Percentiles rank a stretch among this genome's conserved stretches.
Conservation (phyloP, 2,797 vertebrate genomes). For the Hydrolagus colliei region DNA sequence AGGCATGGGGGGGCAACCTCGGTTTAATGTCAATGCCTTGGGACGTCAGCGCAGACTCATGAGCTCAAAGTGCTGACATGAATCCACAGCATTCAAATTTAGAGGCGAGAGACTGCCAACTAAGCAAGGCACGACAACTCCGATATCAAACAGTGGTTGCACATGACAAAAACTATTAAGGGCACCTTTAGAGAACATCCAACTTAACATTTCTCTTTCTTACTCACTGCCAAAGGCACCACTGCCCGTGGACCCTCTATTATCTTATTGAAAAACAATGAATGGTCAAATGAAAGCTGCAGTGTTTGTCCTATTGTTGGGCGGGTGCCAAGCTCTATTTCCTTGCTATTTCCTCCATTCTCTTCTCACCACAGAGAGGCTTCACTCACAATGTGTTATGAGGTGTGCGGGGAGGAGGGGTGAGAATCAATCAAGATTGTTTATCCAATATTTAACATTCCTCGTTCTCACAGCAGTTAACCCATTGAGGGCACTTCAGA, state of each 20-base stretch:
- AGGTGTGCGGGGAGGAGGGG: neutral
- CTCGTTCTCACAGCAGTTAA: neutral
- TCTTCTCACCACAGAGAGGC: slow-evolving; percentile 20
- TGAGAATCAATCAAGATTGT: neutral
- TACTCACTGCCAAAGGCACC: too few relatives aligned
- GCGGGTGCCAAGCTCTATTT: neutral
- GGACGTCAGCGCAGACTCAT: too few relatives aligned
- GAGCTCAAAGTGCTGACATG: too few relatives aligned
- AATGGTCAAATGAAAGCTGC: neutral
- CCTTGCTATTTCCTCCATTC: neutral
- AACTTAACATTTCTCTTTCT: neutral
- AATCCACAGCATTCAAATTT: too few relatives aligned
- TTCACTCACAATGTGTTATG: neutral
- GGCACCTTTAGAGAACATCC: neutral
- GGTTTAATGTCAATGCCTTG: too few relatives aligned
- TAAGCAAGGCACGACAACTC: neutral
- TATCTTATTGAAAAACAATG: slow-evolving; percentile 13
- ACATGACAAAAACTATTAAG: neutral
- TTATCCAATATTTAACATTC: neutral
- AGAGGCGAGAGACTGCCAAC: too few relatives aligned
- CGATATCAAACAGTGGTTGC: neutral
- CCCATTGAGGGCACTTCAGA: neutral
- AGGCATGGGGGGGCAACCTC: too few relatives aligned
- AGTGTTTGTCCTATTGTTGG: neutral
- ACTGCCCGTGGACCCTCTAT: neutral